Base-by-base conservation (phyloP, 2,888 invertebrate species). In the Timema cristinae region DNA sequence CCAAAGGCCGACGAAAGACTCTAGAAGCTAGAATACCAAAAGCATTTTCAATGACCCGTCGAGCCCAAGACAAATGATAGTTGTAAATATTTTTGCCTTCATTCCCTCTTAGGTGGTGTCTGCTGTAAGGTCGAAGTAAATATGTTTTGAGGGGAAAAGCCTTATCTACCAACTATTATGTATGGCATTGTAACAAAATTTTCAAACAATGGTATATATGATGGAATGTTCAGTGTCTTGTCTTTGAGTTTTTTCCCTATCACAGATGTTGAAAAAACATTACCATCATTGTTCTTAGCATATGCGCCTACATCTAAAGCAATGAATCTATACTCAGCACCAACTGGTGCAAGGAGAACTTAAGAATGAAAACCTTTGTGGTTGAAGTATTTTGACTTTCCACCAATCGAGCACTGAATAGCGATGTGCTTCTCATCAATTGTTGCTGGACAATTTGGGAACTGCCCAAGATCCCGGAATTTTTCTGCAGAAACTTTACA, bases 281-380 rank as follows among this genome's bases (percentile, higher is more conserved):
- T 1, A 50, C 32, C 61, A 8, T 72, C 72, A 50, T 69, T 69
- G 32, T 69, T 63, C 48, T 59, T 56, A 15, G 69, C 72, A 69
- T 72, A 72, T 10, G 72, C 49, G 32, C 72, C 69, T 16, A 72
- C 61, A 15, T 72, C 72, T 13, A 72, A 66, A 11, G 32, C 13
- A 8, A 66, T 66, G 54, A 72, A 69, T 32, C 32, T 32, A 32
- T 32, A 32, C 32, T 32, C 32, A 32, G 32, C 32, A 32, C 4
- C 32, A 32, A n/a, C n/a, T 13, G n/a, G 61, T 63, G 9, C 63
- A 72, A n/a, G 10, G 32, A 72, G 49, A 2, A 72, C 81, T 56
- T 80, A 78, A 75, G 79, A 80, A 73, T 79, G 79, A 73, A 73
- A 73, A 0, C 61, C 72, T 78, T 81, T 81, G 74, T 81, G 81